Conservation (phyloP, 2,888 invertebrate genomes). For the Sceliomorpha sp. region DNA sequence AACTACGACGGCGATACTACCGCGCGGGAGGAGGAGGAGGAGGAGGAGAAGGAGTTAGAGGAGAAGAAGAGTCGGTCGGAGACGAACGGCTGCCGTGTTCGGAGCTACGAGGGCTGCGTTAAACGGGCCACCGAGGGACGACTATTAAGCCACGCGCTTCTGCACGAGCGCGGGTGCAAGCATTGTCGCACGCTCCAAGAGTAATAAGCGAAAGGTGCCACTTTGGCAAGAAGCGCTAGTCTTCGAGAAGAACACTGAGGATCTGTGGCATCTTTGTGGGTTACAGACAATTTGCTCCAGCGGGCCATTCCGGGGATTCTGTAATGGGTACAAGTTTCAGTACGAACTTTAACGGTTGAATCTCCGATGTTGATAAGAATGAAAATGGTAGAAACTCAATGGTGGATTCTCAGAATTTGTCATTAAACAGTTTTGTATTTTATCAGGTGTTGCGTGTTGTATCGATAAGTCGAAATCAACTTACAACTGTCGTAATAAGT, state of each 20-base stretch:
- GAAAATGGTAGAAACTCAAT: too few relatives aligned
- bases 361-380: too few relatives aligned
- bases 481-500: too few relatives aligned
- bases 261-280: too few relatives aligned
- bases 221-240: constrained; percentile 24
- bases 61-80: constrained; percentile 5
- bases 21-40: constrained; percentile 28
- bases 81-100: too few relatives aligned
- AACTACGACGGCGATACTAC: constrained; percentile 45
- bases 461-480: too few relatives aligned
- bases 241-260: constrained; percentile 38
- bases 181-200: constrained; percentile 49
- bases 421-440: too few relatives aligned
- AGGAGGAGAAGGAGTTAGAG: constrained; percentile 22
- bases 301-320: constrained; percentile 33
- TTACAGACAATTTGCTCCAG: constrained; percentile 31
- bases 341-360: too few relatives aligned
- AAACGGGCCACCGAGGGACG: constrained; percentile 8
- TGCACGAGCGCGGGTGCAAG: constrained; percentile 50
- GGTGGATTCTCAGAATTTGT: too few relatives aligned
- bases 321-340: too few relatives aligned
- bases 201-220: constrained; percentile 35
- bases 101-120: constrained; percentile 6
- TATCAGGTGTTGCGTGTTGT: too few relatives aligned
- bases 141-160: constrained; percentile 60